These are phyloP conservation scores for Myrmecobius fasciatus DNA, from an alignment of 2,113 vertebrate species.

Conservation along the genomic window DNA sequence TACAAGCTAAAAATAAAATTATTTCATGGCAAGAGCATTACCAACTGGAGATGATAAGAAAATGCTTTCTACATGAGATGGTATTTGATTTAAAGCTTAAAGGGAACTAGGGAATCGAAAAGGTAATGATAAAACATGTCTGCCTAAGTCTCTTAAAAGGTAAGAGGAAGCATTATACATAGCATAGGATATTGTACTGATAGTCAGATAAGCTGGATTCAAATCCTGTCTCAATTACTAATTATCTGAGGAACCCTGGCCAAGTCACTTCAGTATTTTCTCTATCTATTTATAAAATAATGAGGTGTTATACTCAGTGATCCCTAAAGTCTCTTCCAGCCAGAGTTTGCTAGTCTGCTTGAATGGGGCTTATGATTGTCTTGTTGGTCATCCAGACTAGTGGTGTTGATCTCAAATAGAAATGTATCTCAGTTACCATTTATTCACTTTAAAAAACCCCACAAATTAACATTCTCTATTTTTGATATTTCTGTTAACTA, in stretches of 20 bases:
- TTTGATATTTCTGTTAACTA: background rate
- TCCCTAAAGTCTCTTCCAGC: background rate
- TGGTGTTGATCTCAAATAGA: background rate
- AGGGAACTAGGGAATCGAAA: background rate
- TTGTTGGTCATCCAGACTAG: background rate
- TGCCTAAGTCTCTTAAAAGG: background rate
- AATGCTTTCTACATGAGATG: background rate
- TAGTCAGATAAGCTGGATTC: background rate
- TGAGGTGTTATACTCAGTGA: background rate
- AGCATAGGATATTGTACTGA: background rate
- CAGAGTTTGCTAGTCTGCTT: background rate
- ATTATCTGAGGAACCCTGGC: background rate
- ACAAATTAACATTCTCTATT: background rate
- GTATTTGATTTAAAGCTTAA: background rate
- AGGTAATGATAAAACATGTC: background rate
- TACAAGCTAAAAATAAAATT: no score
- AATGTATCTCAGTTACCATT: background rate
- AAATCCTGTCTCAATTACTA: no score
- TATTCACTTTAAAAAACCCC: background rate
- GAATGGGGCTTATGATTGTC: background rate
- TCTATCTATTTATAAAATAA: background rate
- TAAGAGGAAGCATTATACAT: background rate
- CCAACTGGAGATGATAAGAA: background rate
- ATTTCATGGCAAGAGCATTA: no score
- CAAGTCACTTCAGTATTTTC: background rate